These are phyloP conservation scores for Psilanteris sp. DNA, from an alignment of 1,140 invertebrate genomes.

Conservation along the genomic window DNA sequence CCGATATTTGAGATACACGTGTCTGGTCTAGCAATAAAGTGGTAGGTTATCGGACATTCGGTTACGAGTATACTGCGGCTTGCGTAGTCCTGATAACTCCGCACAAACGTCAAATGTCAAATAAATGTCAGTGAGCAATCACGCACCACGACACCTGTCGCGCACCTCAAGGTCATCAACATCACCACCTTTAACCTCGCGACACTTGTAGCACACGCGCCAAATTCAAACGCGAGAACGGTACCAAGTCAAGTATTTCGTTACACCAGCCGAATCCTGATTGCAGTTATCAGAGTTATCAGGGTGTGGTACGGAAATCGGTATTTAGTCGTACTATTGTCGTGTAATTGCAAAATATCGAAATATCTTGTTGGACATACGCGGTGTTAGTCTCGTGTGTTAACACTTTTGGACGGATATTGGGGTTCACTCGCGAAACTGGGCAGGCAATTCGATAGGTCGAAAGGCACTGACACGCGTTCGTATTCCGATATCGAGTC, in stretches of 20 bases:
- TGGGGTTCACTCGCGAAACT: conserved; percentile 29
- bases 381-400: too few species aligned
- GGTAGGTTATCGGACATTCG: not conserved
- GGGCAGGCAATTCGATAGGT: not conserved
- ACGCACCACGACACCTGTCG: conserved; percentile 65
- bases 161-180: conserved; percentile 57
- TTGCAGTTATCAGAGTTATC: too few species aligned
- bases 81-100: conserved; percentile 6
- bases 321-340: too few species aligned
- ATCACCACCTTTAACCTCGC: conserved; percentile 54
- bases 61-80: not conserved
- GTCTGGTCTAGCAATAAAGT: not conserved
- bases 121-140: conserved; percentile 68
- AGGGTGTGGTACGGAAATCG: too few species aligned
- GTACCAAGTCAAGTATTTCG: not conserved
- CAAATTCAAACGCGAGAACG: conserved; percentile 9
- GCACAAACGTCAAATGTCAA: conserved; percentile 65
- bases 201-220: conserved; percentile 37
- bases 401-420: not conserved
- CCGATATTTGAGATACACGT: conserved; percentile 1
- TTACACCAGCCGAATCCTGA: too few species aligned
- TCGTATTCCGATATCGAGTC: conserved; percentile 17
- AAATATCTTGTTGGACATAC: too few species aligned
- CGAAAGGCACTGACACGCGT: conserved; percentile 42
- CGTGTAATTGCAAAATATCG: too few species aligned